Percentiles rank a stretch among this genome's conserved stretches.
phyloP scores from a whole-genome alignment of 2,113 vertebrate species.

The Alces alces region DNA sequence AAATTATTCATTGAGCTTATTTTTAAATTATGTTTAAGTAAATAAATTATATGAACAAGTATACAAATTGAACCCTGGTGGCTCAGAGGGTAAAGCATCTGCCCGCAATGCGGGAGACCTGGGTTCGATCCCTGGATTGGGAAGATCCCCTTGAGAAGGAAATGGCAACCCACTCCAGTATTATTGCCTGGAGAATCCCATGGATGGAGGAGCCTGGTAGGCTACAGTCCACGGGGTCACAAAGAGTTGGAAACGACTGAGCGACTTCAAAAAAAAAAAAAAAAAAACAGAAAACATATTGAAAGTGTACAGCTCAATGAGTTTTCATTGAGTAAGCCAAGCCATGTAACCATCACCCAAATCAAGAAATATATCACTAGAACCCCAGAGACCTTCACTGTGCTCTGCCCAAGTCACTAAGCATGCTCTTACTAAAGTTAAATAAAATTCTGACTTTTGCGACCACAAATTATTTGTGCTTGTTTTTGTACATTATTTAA shows the following conservation, averaged over 20 bases:
- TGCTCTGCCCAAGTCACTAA: background rate
- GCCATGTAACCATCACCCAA: background rate
- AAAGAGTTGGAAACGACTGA: no score
- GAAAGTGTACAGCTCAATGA: background rate
- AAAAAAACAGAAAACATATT: background rate
- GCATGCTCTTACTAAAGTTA: background rate
- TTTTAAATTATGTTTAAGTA: background rate
- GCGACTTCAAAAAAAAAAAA: no score
- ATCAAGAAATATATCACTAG: background rate
- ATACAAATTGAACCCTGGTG: background rate
- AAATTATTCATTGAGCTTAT: background rate
- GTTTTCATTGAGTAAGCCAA: background rate
- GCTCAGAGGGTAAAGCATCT: no score
- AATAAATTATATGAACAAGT: background rate
- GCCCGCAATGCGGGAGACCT: no score
- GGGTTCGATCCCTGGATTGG: no score
- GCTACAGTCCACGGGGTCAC: no score
- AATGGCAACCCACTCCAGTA: no score
- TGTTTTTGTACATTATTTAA: background rate
- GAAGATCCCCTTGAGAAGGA: no score
- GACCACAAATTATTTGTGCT: background rate
- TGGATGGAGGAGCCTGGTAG: no score
- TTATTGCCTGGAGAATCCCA: no score
- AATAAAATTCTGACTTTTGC: background rate
- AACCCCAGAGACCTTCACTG: background rate